Conservation (phyloP, 2,113 vertebrate genomes). For the Corythoichthys intestinalis region DNA sequence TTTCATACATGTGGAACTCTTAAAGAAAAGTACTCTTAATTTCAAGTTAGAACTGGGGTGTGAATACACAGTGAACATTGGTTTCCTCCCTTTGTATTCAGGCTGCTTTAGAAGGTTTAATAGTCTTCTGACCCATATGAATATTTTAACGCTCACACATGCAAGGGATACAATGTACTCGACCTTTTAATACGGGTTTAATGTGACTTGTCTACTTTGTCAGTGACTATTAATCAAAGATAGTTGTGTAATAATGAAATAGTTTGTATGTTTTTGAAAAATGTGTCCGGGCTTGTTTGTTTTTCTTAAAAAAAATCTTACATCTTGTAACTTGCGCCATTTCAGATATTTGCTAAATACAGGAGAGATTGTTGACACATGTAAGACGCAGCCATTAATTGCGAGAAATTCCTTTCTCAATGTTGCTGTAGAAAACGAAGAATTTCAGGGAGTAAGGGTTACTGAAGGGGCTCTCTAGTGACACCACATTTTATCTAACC, state of each 20-base stretch:
- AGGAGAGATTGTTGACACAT: neutral
- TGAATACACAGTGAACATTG: conserved; percentile 55
- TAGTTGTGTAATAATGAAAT: neutral
- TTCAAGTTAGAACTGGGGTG: conserved; percentile 43
- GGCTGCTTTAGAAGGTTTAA: conserved; percentile 51
- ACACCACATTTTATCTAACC: neutral
- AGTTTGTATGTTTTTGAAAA: no score
- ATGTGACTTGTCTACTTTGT: neutral
- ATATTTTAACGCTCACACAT: conserved; percentile 30
- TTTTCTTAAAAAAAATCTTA: neutral
- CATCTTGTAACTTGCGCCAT: neutral
- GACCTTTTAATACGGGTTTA: neutral
- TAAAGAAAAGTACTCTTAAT: conserved; percentile 40
- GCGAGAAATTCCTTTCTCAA: neutral
- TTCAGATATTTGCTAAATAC: neutral
- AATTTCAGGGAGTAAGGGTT: neutral
- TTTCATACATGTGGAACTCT: conserved; percentile 67
- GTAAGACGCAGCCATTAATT: neutral
- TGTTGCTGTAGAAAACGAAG: neutral
- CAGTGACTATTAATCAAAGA: neutral
- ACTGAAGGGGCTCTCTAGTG: neutral
- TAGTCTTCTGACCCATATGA: conserved; percentile 34
- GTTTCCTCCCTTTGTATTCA: conserved; percentile 44
- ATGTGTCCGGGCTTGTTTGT: no score
- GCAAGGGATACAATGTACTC: neutral